Evolutionary conservation across 2,888 invertebrate genomes (phyloP).

Genomic region (Protonemura montana): DNA sequence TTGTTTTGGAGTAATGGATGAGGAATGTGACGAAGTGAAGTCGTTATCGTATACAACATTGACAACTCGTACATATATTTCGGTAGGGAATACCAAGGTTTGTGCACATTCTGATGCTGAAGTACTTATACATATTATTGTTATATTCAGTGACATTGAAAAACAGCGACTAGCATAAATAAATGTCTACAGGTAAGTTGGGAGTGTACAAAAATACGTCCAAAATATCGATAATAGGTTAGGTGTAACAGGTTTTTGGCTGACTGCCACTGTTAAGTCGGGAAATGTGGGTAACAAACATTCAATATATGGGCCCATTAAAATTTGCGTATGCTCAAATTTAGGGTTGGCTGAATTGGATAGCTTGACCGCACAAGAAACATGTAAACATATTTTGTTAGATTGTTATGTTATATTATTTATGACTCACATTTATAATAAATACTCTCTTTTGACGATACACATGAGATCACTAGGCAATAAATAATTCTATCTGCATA

Average conservation of each 20-base stretch:
- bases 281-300: neutral
- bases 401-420: conserved; percentile 7
- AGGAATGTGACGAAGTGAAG: neutral
- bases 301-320: neutral
- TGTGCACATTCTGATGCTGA: neutral
- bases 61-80: neutral
- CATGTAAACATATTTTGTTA: neutral
- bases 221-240: neutral
- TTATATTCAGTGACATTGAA: neutral
- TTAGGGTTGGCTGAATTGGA: neutral
- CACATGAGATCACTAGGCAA: neutral
- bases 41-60: neutral
- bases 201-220: neutral
- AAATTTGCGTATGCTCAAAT: neutral
- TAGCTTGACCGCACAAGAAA: neutral
- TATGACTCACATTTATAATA: neutral
- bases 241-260: neutral
- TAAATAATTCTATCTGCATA: neutral
- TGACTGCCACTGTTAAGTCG: neutral
- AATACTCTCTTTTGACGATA: neutral
- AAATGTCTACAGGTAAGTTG: neutral
- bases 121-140: neutral
- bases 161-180: neutral
- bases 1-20: too few relatives aligned
- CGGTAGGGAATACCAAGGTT: neutral